These are phyloP conservation scores for Lithophane leautieri DNA, from an alignment of 2,888 invertebrate genomes.

Conservation along the genomic window DNA sequence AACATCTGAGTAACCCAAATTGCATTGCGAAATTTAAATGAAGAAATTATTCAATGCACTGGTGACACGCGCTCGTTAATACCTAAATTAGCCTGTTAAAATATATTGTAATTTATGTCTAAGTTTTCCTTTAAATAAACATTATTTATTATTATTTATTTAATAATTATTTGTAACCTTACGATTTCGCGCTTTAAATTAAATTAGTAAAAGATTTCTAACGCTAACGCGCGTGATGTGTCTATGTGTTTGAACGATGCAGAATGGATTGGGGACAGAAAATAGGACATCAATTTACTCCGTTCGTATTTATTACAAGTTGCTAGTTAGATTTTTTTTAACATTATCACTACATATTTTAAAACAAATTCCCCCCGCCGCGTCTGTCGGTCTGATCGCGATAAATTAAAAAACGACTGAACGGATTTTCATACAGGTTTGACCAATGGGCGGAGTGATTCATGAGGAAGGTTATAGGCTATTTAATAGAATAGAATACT, in stretches of 20 bases:
- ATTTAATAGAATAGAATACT: no score
- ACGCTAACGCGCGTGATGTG: constrained; percentile 10
- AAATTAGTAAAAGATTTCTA: not conserved
- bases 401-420: no score
- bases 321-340: not conserved
- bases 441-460: no score
- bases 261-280: constrained; percentile 22
- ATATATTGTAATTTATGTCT: no score
- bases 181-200: not conserved
- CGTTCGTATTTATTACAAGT: constrained; percentile 34
- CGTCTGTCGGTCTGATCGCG: no score
- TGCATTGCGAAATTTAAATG: constrained; percentile 29
- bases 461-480: no score
- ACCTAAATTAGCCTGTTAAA: no score
- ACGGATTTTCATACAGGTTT: no score
- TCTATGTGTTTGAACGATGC: not conserved
- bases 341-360: not conserved
- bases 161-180: not conserved
- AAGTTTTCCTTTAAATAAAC: no score
- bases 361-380: no score
- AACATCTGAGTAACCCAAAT: constrained; percentile 30
- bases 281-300: constrained; percentile 20
- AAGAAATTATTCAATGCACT: constrained; percentile 28
- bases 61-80: constrained; percentile 15
- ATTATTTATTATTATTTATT: no score